phyloP scores from a whole-genome alignment of 2,113 vertebrate species.

The Pituophis catenifer region DNA sequence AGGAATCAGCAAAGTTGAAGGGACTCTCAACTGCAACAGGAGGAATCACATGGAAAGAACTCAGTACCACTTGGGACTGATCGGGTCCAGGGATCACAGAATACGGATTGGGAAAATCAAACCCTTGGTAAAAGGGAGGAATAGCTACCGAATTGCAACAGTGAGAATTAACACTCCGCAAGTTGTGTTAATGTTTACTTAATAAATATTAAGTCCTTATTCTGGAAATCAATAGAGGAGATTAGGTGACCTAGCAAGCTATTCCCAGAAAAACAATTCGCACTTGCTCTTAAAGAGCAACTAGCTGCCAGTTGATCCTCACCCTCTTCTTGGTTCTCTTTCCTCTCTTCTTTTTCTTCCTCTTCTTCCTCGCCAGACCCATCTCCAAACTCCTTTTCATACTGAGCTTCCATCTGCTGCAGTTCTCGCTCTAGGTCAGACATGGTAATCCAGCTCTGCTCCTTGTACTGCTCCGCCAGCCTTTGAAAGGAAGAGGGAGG shows the following conservation, averaged over 20 bases:
- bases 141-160: background rate
- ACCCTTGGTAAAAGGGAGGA: background rate
- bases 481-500: conserved; percentile 61
- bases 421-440: conserved; percentile 90
- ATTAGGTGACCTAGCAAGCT: background rate
- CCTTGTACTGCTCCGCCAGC: conserved; percentile 87
- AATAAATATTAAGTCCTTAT: background rate
- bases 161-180: background rate
- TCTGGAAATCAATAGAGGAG: background rate
- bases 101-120: background rate
- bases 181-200: background rate
- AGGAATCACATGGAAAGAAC: background rate
- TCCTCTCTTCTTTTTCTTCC: conserved; percentile 63
- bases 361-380: conserved; percentile 76
- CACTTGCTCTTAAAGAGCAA: no score
- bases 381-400: conserved; percentile 90
- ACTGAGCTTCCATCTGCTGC: conserved; percentile 91
- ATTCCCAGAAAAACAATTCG: background rate
- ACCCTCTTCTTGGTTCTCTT: conserved; percentile 66
- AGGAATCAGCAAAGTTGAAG: background rate
- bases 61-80: background rate
- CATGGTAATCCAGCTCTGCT: conserved; percentile 93
- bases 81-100: background rate
- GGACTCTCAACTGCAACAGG: background rate
- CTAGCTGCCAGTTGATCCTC: background rate